These are phyloP conservation scores for Fragum sueziense DNA, from an alignment of 2,888 invertebrate genomes.

Conservation along the genomic window DNA sequence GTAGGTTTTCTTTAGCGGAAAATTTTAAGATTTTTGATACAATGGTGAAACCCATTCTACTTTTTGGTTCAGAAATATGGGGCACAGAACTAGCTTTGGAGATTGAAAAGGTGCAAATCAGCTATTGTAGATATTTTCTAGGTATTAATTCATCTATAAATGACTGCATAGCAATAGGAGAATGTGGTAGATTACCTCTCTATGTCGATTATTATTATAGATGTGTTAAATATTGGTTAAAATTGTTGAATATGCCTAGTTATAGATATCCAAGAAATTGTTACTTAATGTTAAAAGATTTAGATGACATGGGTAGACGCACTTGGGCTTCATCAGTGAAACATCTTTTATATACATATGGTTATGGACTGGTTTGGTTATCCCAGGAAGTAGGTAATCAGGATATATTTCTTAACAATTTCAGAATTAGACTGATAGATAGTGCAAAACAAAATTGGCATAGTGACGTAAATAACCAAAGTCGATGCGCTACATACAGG, in stretches of 20 bases:
- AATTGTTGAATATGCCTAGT: conserved; percentile 23
- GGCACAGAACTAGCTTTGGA: neutral
- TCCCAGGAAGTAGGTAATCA: conserved; percentile 22
- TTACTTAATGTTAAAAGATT: conserved; percentile 24
- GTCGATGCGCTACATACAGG: conserved; percentile 15
- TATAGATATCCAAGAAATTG: conserved; percentile 24
- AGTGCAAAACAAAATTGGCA: conserved; percentile 10
- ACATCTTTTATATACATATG: conserved; percentile 18
- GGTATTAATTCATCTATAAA: neutral
- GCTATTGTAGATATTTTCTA: conserved; percentile 4
- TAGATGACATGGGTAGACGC: conserved; percentile 17
- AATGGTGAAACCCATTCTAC: neutral
- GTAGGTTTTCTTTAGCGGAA: too few relatives aligned
- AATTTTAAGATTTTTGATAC: conserved; percentile 11
- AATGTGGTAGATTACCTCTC: neutral
- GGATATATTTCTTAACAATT: neutral
- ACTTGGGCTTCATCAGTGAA: conserved; percentile 25
- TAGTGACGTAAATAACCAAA: neutral
- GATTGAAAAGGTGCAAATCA: neutral
- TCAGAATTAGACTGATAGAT: conserved; percentile 11
- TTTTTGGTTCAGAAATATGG: conserved; percentile 18
- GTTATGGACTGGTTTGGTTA: conserved; percentile 23
- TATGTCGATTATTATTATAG: neutral
- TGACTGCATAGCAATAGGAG: neutral
- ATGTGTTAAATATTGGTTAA: conserved; percentile 28